Evolutionary conservation across 2,888 invertebrate species (phyloP).

Genomic region (Lepidonotus clava): DNA sequence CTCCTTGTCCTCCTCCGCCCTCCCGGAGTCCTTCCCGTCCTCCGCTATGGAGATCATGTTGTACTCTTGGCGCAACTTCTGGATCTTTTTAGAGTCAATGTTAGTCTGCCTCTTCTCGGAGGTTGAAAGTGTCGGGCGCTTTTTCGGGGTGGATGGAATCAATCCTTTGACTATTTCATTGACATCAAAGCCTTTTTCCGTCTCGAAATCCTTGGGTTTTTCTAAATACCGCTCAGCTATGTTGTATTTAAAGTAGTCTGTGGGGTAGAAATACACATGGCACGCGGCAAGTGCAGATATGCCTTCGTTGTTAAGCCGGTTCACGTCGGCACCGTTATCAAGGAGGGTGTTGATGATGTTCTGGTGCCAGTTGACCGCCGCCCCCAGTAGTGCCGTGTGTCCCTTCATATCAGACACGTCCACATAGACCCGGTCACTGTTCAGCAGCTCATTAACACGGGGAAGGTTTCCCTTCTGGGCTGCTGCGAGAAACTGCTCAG

Average conservation of each 20-base stretch:
- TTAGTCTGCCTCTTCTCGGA: not conserved
- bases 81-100: slow-evolving; percentile 52
- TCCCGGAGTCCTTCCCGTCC: not conserved
- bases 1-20: slow-evolving; percentile 27
- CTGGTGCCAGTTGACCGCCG: slow-evolving; percentile 77
- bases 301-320: slow-evolving; percentile 77
- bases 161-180: slow-evolving; percentile 62
- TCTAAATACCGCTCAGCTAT: slow-evolving; percentile 71
- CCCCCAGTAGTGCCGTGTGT: slow-evolving; percentile 77
- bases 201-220: slow-evolving; percentile 55
- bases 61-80: slow-evolving; percentile 54
- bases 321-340: slow-evolving; percentile 79
- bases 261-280: slow-evolving; percentile 77
- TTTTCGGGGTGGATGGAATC: slow-evolving; percentile 16
- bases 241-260: slow-evolving; percentile 75
- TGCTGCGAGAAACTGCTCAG: slow-evolving; percentile 73
- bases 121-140: not conserved
- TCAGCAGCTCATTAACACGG: slow-evolving; percentile 72
- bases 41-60: not conserved
- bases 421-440: slow-evolving; percentile 72
- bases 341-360: slow-evolving; percentile 78
- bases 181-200: slow-evolving; percentile 62
- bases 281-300: slow-evolving; percentile 79
- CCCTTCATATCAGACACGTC: slow-evolving; percentile 78
- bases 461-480: slow-evolving; percentile 72